A percentile compares a stretch with the other conserved stretches of the same genome.
Conservation (phyloP, 2,113 vertebrate genomes). For the Eptatretus burgeri region DNA sequence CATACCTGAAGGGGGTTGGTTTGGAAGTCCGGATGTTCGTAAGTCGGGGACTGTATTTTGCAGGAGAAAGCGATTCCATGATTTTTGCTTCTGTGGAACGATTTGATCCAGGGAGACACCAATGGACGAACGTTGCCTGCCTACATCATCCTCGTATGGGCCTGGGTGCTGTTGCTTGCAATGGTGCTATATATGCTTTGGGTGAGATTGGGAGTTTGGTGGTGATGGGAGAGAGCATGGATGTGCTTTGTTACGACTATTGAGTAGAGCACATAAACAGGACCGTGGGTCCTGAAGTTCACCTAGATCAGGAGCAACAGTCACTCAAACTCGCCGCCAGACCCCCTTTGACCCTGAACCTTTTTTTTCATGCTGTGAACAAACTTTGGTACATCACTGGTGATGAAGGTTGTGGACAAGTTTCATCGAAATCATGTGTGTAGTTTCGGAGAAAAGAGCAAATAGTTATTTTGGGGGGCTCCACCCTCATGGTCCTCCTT, state of each 20-base stretch:
- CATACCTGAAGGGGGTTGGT: too few species aligned
- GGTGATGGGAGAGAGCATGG: neutral
- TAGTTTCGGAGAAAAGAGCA: too few species aligned
- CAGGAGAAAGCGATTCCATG: conserved; percentile 73
- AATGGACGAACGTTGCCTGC: conserved; percentile 68
- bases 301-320: neutral
- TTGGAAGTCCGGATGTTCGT: too few species aligned
- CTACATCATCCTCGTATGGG: conserved; percentile 74
- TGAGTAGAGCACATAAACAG: neutral
- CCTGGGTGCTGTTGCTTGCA: conserved; percentile 54
- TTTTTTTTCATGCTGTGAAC: neutral
- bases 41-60: neutral
- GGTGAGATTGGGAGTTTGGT: conserved; percentile 24
- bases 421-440: too few species aligned
- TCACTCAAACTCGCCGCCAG: neutral
- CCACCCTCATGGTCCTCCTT: too few species aligned
- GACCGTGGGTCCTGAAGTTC: neutral
- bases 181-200: conserved; percentile 69
- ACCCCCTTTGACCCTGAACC: too few species aligned
- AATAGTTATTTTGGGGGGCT: too few species aligned
- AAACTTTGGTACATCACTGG: too few species aligned
- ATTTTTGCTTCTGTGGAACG: conserved; percentile 88
- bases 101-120: conserved; percentile 76
- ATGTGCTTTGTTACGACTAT: neutral
- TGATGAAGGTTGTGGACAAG: too few species aligned